Evolutionary conservation across 2,797 vertebrate species (phyloP).

Genomic region (Yasuhikotakia modesta): DNA sequence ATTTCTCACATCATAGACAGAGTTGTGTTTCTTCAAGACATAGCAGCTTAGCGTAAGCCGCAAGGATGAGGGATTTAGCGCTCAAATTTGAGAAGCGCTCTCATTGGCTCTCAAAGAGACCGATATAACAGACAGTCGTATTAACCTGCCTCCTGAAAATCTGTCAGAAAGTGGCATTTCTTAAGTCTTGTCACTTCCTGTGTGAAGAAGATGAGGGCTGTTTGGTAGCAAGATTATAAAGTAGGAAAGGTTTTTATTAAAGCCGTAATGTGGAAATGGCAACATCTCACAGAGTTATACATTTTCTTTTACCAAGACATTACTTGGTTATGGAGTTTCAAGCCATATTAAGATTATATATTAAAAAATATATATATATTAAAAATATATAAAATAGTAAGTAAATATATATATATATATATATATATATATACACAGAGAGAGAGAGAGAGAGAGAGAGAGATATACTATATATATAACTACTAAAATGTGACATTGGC

Average conservation of each 20-base stretch:
- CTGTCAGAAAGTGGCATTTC: conserved; percentile 26
- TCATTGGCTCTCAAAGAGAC: conserved; percentile 26
- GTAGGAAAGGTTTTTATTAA: conserved; percentile 41
- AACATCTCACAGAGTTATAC: conserved; percentile 6
- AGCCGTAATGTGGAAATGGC: conserved; percentile 23
- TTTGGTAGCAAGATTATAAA: conserved; percentile 26
- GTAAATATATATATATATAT: no score
- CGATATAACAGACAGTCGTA: conserved; percentile 9
- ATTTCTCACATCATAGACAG: conserved; percentile 42
- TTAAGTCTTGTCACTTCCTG: conserved; percentile 12
- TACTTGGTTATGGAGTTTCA: neutral
- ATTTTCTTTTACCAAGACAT: conserved; percentile 29
- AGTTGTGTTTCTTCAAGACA: conserved; percentile 48
- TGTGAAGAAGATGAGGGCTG: conserved; percentile 22
- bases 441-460: no score
- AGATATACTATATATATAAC: no score
- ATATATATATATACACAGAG: no score
- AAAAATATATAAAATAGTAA: no score
- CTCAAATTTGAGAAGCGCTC: conserved; percentile 20
- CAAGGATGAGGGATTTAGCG: conserved; percentile 47
- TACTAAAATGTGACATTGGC: no score
- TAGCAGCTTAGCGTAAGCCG: conserved; percentile 60
- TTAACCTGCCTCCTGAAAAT: conserved; percentile 46
- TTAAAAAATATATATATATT: no score
- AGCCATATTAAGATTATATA: no score